Evolutionary conservation across 2,797 vertebrate genomes (phyloP).

Genomic region (Crenuchus spilurus): DNA sequence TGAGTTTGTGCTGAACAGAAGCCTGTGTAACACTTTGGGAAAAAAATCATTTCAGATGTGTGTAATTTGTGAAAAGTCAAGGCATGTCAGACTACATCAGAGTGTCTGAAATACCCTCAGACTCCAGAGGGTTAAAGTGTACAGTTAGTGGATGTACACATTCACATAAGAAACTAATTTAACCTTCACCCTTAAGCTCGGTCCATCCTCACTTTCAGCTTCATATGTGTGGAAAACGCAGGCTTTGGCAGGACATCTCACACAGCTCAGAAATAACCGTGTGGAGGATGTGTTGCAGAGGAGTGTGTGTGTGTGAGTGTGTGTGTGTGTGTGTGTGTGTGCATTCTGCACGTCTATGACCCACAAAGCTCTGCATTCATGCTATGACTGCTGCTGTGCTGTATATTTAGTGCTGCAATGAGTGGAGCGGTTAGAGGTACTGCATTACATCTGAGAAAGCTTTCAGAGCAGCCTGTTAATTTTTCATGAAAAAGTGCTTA

Average conservation of each 20-base stretch:
- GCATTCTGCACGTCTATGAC: slow-evolving; percentile 1
- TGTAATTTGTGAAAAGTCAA: no score
- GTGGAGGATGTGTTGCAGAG: slow-evolving; percentile 1
- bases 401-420: not conserved
- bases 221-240: not conserved
- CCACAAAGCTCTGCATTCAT: slow-evolving; percentile 7
- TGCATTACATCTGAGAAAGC: slow-evolving; percentile 25
- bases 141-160: no score
- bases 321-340: not conserved
- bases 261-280: slow-evolving; percentile 1
- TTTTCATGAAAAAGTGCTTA: slow-evolving; percentile 49
- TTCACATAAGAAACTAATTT: no score
- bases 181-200: not conserved
- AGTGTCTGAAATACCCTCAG: no score
- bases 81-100: no score
- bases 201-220: not conserved
- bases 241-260: not conserved
- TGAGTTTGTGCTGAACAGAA: no score
- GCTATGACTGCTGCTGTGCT: not conserved
- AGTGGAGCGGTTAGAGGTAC: slow-evolving; percentile 5
- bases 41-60: no score
- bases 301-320: not conserved
- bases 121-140: no score
- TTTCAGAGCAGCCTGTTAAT: slow-evolving; percentile 36
- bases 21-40: no score